Percentiles rank a stretch among this genome's conserved stretches.
These are phyloP conservation scores for Drosophila siamana DNA, from an alignment of 2,888 invertebrate species.

Conservation along the genomic window DNA sequence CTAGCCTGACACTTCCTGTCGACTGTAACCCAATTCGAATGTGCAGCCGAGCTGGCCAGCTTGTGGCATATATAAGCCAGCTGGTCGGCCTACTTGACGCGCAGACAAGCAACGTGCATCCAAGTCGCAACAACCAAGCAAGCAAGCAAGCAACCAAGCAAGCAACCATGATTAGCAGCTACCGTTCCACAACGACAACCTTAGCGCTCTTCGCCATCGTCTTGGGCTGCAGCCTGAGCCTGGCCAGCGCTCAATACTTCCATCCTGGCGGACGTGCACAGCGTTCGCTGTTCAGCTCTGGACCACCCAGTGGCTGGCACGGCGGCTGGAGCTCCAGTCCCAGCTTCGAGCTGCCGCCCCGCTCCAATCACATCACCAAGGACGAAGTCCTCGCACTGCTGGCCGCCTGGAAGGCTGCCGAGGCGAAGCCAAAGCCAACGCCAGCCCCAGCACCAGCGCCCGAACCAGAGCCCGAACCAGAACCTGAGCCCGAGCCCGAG, in stretches of 20 bases:
- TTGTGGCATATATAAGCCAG: slow-evolving; percentile 56
- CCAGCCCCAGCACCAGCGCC: slow-evolving; percentile 63
- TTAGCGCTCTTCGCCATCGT: slow-evolving; percentile 38
- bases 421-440: slow-evolving; percentile 73
- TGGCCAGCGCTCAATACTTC: slow-evolving; percentile 50
- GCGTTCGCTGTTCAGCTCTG: slow-evolving; percentile 68
- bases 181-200: slow-evolving; percentile 7
- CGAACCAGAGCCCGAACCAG: slow-evolving; percentile 80
- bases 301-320: slow-evolving; percentile 53
- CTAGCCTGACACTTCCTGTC: slow-evolving; percentile 36
- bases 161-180: slow-evolving; percentile 14
- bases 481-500: slow-evolving; percentile 72
- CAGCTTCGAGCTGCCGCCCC: slow-evolving; percentile 50
- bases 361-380: slow-evolving; percentile 73
- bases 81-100: slow-evolving; percentile 30
- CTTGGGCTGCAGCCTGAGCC: slow-evolving; percentile 26
- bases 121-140: slow-evolving; percentile 25
- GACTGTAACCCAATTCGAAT: slow-evolving; percentile 48
- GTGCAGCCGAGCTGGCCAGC: background rate
- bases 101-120: slow-evolving; percentile 55
- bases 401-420: slow-evolving; percentile 77
- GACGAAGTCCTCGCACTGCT: slow-evolving; percentile 81
- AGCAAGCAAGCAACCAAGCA: slow-evolving; percentile 46
- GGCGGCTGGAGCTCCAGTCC: slow-evolving; percentile 52
- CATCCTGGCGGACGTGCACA: slow-evolving; percentile 46